Evolutionary conservation across 2,888 invertebrate species (phyloP).

Genomic region (Morinoia aosen): DNA sequence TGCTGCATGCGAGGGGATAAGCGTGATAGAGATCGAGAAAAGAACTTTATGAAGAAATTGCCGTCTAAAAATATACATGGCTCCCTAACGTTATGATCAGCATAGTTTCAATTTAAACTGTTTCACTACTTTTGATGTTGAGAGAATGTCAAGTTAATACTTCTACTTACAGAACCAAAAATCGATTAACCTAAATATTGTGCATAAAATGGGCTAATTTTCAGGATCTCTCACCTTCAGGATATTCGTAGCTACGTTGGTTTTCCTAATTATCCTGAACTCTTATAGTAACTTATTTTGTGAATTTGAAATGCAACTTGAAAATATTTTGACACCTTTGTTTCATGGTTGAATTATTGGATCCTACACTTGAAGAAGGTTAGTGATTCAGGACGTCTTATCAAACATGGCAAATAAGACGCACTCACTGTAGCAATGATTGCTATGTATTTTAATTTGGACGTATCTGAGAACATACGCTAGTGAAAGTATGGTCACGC

Average conservation of each 20-base stretch:
- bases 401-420: not conserved
- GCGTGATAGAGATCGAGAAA: not conserved
- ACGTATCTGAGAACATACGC: not conserved
- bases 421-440: too few species aligned
- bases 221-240: too few species aligned
- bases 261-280: too few species aligned
- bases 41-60: not conserved
- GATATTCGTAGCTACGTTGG: too few species aligned
- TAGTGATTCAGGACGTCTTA: not conserved
- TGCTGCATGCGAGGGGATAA: too few species aligned
- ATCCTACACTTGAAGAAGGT: not conserved
- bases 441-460: not conserved
- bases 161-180: not conserved
- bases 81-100: too few species aligned
- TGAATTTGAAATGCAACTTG: not conserved
- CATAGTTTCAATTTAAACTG: too few species aligned
- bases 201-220: too few species aligned
- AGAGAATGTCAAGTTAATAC: not conserved
- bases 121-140: not conserved
- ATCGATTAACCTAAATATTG: not conserved
- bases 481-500: not conserved
- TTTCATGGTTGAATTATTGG: not conserved
- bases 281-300: not conserved
- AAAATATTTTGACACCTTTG: not conserved
- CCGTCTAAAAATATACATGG: not conserved